Base-by-base conservation (phyloP, 1,140 invertebrate species). In the Cherax destructor region DNA sequence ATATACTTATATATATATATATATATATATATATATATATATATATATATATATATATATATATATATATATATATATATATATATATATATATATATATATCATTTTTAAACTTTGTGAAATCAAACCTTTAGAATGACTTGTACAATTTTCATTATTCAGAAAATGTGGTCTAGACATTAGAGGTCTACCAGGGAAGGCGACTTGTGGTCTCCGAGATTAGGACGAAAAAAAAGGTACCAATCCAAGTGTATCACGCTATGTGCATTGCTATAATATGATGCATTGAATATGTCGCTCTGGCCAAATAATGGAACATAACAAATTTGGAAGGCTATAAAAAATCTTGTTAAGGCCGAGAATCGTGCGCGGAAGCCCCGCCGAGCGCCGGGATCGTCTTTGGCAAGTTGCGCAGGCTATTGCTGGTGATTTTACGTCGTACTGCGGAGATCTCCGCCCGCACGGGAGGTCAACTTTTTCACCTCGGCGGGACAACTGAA, bases 321-420 rank as follows among this genome's bases (percentile, higher is more conserved):
- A 92, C 91, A 92, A 92, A 92, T 92, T 92, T 92, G 86, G 88
- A 92, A 89, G 91, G 79, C 91, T 87, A 92, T 92, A 92, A 92
- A 92, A 92, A 92, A 92, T 89, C 91, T 92, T 92, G 91, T 92
- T 92, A 92, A 88, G 81, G 72, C 84, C 83, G 47, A 81, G 84
- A 89, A 89, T 92, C 91, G 91, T 92, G 91, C 91, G 83, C 84
- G 83, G 91, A 80, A 89, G 84, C 91, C 91, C 91, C 86, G 91
- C 77, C 52, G 91, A 89, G 91, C 86, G 87, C 72, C 91, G 65
- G 86, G 91, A 92, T 92, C 91, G 86, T 92, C 91, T 92, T 92
- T 88, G 87, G 81, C 80, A 89, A 88, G 91, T 80, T 92, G 91
- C 86, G 91, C 87, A 92, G 91, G 86, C 91, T 89, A 92, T 92